Conservation (phyloP, 2,888 invertebrate genomes). For the Sericinus montela region DNA sequence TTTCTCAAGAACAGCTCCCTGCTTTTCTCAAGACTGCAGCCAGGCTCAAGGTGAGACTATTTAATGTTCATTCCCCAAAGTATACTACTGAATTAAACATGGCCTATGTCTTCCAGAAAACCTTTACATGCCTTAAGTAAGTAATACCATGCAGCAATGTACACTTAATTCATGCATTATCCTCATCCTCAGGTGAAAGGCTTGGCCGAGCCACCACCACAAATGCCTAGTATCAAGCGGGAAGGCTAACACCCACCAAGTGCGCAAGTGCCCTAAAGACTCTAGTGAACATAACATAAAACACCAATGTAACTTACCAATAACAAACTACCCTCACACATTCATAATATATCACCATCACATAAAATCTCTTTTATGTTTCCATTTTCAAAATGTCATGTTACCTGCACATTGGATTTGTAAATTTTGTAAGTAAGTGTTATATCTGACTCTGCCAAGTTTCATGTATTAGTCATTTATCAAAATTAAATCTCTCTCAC, state of each 20-base stretch:
- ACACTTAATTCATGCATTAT: neutral
- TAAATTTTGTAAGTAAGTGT: no score
- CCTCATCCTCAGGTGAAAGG: slow-evolving; percentile 84
- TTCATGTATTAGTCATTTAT: no score
- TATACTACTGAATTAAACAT: no score
- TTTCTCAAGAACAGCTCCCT: slow-evolving; percentile 93
- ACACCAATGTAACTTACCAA: slow-evolving; percentile 53
- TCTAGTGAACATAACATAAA: slow-evolving; percentile 52
- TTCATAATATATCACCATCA: slow-evolving; percentile 2
- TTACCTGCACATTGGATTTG: slow-evolving; percentile 11
- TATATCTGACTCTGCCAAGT: no score
- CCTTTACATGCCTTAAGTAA: no score
- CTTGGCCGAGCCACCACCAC: slow-evolving; percentile 92
- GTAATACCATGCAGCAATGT: no score
- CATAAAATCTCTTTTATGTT: neutral
- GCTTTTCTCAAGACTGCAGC: slow-evolving; percentile 96
- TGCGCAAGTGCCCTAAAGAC: slow-evolving; percentile 55
- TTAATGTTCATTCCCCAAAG: no score
- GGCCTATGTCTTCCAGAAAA: no score
- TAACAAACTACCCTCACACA: slow-evolving; percentile 22
- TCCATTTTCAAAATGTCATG: neutral
- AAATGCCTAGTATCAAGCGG: slow-evolving; percentile 88
- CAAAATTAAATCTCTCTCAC: no score
- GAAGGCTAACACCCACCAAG: slow-evolving; percentile 82
- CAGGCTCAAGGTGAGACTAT: slow-evolving; percentile 85